Conservation (phyloP, 1,140 invertebrate genomes). For the Sinella curviseta region DNA sequence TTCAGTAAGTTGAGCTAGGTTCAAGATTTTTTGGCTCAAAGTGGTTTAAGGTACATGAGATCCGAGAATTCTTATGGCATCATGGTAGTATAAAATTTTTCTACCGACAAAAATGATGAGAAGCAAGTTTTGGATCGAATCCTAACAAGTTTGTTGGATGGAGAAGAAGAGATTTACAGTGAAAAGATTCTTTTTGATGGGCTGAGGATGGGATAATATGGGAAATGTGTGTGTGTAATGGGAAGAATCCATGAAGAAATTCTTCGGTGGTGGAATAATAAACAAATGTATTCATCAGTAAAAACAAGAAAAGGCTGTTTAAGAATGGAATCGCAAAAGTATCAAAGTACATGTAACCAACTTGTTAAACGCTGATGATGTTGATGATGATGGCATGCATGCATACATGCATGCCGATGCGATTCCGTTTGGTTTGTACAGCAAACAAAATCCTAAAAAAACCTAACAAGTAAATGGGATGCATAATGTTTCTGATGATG, state of each 20-base stretch:
- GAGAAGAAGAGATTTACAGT: background rate
- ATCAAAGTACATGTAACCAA: no score
- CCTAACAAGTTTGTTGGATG: background rate
- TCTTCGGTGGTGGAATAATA: background rate
- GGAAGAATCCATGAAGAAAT: background rate
- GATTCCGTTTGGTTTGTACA: background rate
- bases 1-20: background rate
- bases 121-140: background rate
- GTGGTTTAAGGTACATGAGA: background rate
- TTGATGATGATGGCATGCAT: background rate
- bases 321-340: background rate
- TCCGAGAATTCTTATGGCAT: background rate
- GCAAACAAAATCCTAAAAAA: background rate
- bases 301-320: background rate
- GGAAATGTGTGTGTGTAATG: background rate
- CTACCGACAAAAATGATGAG: background rate
- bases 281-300: background rate
- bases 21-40: background rate
- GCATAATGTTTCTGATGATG: background rate
- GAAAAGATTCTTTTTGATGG: background rate
- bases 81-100: background rate
- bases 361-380: no score
- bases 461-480: background rate
- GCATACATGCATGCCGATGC: background rate
- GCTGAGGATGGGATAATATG: background rate